A percentile compares a stretch with the other conserved stretches of the same genome.
These are phyloP conservation scores for Acanthopagrus latus DNA, from an alignment of 2,797 vertebrate species.

Conservation along the genomic window DNA sequence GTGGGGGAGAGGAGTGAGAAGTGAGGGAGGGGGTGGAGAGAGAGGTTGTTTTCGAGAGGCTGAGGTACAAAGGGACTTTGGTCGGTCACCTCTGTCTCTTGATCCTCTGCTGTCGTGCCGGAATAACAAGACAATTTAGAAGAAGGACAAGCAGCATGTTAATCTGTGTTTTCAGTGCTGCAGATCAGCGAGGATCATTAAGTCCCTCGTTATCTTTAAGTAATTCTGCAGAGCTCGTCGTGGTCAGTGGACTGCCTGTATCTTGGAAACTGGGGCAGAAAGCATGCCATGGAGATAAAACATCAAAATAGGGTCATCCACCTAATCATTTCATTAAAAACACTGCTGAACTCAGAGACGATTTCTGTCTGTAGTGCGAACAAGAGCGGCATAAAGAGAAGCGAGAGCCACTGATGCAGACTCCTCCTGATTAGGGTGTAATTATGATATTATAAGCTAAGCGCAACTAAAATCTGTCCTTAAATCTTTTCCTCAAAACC, in stretches of 20 bases:
- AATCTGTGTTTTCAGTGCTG: conserved; percentile 63
- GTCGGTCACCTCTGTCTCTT: conserved; percentile 67
- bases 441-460: conserved; percentile 16
- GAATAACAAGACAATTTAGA: conserved; percentile 72
- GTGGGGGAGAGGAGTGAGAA: conserved; percentile 28
- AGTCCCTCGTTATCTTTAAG: conserved; percentile 59
- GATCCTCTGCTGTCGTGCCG: conserved; percentile 55
- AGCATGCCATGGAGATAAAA: conserved; percentile 33
- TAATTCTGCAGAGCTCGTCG: conserved; percentile 47
- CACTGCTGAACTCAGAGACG: neutral
- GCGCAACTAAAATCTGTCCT: neutral
- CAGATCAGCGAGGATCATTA: conserved; percentile 65
- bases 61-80: conserved; percentile 68
- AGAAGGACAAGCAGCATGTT: conserved; percentile 62
- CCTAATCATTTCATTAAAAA: conserved; percentile 4
- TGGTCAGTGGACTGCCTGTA: conserved; percentile 31
- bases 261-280: conserved; percentile 22
- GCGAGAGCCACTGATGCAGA: neutral
- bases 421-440: neutral
- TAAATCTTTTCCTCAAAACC: conserved; percentile 7
- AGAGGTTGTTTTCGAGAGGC: conserved; percentile 53
- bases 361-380: conserved; percentile 17
- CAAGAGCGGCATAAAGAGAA: conserved; percentile 14
- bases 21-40: conserved; percentile 6
- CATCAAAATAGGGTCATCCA: conserved; percentile 27